Evolutionary conservation across 1,140 invertebrate genomes (phyloP).

Genomic region (Teleogryllus occipitalis): DNA sequence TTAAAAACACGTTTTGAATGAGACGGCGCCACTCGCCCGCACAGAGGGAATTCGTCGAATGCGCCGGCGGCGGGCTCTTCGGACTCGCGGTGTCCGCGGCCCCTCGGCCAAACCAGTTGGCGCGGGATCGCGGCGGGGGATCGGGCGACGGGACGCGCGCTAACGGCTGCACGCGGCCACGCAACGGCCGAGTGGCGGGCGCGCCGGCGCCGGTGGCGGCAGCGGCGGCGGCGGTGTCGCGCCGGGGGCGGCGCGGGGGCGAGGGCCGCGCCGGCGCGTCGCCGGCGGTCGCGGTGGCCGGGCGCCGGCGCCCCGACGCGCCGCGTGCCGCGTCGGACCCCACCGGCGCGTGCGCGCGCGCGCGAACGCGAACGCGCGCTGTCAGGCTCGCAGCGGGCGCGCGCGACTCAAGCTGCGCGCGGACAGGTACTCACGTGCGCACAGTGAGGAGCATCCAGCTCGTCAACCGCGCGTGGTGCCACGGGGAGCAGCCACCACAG

Average conservation of each 20-base stretch:
- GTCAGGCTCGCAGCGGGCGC: neutral
- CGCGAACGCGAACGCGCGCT: neutral
- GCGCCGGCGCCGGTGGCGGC: neutral
- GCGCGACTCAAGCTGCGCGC: neutral
- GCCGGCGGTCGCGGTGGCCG: too few relatives aligned
- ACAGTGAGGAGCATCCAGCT: constrained; percentile 20
- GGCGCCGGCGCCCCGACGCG: too few relatives aligned
- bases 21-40: too few relatives aligned
- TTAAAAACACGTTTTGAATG: too few relatives aligned
- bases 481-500: constrained; percentile 7
- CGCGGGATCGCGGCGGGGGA: neutral
- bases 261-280: neutral
- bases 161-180: neutral
- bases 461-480: constrained; percentile 12
- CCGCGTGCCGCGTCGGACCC: neutral
- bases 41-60: too few relatives aligned
- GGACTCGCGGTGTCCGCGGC: too few relatives aligned
- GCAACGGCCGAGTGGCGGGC: neutral
- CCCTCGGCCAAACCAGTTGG: neutral
- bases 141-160: neutral
- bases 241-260: too few relatives aligned
- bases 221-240: too few relatives aligned
- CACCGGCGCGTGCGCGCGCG: too few relatives aligned
- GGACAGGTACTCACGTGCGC: constrained; percentile 16
- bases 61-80: too few relatives aligned